Conservation (phyloP, 2,113 vertebrate species). For the Phylloscopus trochilus region DNA sequence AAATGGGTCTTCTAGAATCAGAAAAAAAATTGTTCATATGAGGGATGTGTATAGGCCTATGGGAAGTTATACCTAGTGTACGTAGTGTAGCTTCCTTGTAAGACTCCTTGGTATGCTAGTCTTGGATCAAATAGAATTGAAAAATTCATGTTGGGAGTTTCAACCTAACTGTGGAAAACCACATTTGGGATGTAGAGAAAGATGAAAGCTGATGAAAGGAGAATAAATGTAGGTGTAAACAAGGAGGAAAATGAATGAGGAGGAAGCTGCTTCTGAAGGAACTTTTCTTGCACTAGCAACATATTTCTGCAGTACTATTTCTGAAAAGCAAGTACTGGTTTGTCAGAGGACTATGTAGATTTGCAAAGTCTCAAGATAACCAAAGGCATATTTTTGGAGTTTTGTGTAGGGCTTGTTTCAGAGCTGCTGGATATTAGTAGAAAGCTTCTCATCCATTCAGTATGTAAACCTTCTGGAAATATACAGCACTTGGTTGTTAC, state of each 20-base stretch:
- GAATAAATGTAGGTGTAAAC: not conserved
- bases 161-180: not conserved
- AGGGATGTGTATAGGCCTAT: not conserved
- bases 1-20: not conserved
- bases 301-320: not conserved
- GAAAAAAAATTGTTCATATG: not conserved
- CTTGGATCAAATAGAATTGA: not conserved
- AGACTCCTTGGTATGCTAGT: not conserved
- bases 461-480: not conserved
- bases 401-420: not conserved
- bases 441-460: not conserved
- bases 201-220: not conserved
- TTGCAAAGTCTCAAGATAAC: not conserved
- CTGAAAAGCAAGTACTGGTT: not conserved
- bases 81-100: not conserved
- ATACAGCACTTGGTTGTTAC: not conserved
- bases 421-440: not conserved
- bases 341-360: not conserved
- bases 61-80: not conserved
- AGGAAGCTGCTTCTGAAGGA: not conserved
- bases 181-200: not conserved
- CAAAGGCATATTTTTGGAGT: not conserved
- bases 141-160: not conserved
- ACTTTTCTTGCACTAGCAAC: not conserved
- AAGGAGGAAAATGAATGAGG: not conserved